phyloP scores from a whole-genome alignment of 2,888 invertebrate genomes.

The Spicauda simplicius region DNA sequence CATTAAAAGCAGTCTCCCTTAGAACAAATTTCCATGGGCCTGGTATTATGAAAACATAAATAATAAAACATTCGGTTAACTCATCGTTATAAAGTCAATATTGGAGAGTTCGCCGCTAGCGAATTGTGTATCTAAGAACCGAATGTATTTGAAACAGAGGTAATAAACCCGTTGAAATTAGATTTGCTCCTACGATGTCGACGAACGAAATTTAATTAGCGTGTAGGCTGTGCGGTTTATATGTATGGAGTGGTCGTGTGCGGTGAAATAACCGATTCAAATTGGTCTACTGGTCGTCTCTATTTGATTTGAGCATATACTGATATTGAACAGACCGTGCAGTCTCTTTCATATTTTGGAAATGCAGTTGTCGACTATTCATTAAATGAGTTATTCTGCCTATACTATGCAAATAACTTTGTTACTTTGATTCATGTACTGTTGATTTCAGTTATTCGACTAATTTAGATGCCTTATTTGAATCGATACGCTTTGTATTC shows the following conservation, averaged over 20 bases:
- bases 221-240: constrained; percentile 11
- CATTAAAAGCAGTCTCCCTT: neutral
- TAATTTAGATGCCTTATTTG: too few species aligned
- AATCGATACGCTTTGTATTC: too few species aligned
- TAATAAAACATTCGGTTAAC: constrained; percentile 50
- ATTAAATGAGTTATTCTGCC: neutral
- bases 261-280: constrained; percentile 1
- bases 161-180: constrained; percentile 55
- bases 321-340: constrained; percentile 33
- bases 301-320: constrained; percentile 36
- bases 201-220: constrained; percentile 56
- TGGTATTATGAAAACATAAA: constrained; percentile 48
- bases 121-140: constrained; percentile 15
- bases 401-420: neutral
- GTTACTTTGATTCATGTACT: neutral
- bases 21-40: constrained; percentile 17
- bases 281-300: constrained; percentile 25
- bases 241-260: neutral
- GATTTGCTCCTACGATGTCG: constrained; percentile 48
- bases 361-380: neutral
- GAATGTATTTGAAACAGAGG: constrained; percentile 38
- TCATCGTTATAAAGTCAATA: constrained; percentile 50
- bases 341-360: constrained; percentile 3
- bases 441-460: neutral
- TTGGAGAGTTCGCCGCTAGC: constrained; percentile 5